Evolutionary conservation across 2,113 vertebrate species (phyloP), one percentile per base, ranked within the genome.

Genomic region (Morphnarchus princeps): DNA sequence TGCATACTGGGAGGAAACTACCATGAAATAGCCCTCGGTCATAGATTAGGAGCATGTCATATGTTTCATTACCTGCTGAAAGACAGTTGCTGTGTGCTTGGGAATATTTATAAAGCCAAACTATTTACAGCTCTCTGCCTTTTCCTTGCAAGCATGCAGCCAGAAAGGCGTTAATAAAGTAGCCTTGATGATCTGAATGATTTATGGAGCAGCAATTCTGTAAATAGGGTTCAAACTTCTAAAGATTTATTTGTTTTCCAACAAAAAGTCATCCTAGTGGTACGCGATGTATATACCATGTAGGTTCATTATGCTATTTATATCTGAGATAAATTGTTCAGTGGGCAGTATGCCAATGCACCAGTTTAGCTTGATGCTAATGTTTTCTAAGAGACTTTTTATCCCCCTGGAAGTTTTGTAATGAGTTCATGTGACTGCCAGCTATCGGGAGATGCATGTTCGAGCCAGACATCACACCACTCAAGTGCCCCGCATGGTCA

Each of bases 21-120:
- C 93, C 95, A 72, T 95, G 97, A 97, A 98, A 97, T 59, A 94
- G 92, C 94, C 97, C 97, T 96, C 69, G 55, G 93, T 96, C 95
- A 72, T 15, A 47, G 98, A 89, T 90, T 84, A 91, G 95, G 97
- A 93, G 95, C 83, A 49, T 83, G 55, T 45, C 96, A 73, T 16
- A 74, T 81, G 94, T 97, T 97, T 97, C 98, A 96, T 98, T 97
- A 97, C 97, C 96, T 96, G 96, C 95, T 90, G 76, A 76, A 81
- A 82, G 47, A 24, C 43, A 59, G 62, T 52, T 34, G 69, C 59
- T 34, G 50, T n/a, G 63, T 34, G 62, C 52, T 13, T 34, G 45
- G 65, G 52, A 43, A 57, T 38, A 20, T 76, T 72, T 40, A 67
- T 29, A 29, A 47, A 45, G 15, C 70, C 82, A 52, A 83, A 43